Conservation (phyloP, 2,113 vertebrate species). For the Hassar affinis region DNA sequence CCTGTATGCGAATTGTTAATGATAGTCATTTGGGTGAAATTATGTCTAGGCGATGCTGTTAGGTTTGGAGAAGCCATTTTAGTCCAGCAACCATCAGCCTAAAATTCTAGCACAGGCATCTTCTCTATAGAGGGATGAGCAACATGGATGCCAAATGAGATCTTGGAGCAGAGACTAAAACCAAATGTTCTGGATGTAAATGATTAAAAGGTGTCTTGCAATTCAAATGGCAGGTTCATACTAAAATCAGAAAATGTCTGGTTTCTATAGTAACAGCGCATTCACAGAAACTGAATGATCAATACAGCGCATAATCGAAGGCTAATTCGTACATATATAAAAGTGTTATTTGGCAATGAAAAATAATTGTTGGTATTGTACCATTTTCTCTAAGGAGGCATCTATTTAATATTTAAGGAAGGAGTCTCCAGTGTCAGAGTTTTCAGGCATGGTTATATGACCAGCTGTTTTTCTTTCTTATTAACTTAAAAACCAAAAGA, state of each 20-base stretch:
- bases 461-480: not conserved
- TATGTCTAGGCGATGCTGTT: not conserved
- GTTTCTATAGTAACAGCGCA: not conserved
- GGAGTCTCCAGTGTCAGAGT: not conserved
- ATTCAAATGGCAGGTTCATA: not conserved
- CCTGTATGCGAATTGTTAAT: not conserved
- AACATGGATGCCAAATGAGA: not conserved
- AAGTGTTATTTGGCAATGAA: not conserved
- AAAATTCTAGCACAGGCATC: not conserved
- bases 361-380: not conserved
- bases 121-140: not conserved
- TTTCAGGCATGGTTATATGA: not conserved
- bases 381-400: not conserved
- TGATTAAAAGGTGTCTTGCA: too few species aligned
- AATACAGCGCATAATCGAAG: too few species aligned
- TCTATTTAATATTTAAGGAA: not conserved
- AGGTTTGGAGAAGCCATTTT: slow-evolving; percentile 26
- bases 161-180: not conserved
- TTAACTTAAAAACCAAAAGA: not conserved
- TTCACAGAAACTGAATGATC: not conserved
- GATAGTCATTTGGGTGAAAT: not conserved
- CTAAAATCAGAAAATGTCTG: not conserved
- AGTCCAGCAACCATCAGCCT: not conserved
- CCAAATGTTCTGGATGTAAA: not conserved
- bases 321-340: not conserved